These are phyloP conservation scores for Pemphredon lugubris DNA, from an alignment of 2,888 invertebrate genomes.

Conservation along the genomic window DNA sequence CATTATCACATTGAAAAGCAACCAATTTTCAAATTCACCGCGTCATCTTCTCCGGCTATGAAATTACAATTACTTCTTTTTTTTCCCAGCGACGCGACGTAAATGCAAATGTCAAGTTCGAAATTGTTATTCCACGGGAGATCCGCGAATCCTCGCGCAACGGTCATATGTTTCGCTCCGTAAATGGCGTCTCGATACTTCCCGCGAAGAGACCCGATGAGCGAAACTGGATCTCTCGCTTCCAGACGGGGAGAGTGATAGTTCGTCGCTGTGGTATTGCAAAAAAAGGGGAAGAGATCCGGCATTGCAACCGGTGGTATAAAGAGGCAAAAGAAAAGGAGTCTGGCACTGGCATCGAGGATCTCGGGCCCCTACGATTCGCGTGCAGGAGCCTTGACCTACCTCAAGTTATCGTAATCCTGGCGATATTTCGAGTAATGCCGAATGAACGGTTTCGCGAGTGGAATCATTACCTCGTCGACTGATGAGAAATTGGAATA, in stretches of 20 bases:
- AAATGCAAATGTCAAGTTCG: too few species aligned
- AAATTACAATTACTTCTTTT: too few species aligned
- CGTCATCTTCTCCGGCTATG: too few species aligned
- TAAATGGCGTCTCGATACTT: constrained; percentile 54
- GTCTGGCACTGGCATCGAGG: constrained; percentile 18
- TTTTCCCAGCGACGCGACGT: too few species aligned
- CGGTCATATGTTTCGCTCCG: constrained; percentile 47
- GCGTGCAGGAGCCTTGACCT: constrained; percentile 41
- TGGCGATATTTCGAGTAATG: constrained; percentile 13
- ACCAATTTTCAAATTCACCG: too few species aligned
- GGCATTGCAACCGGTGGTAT: constrained; percentile 36
- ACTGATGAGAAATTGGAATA: too few species aligned
- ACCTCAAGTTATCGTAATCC: constrained; percentile 45
- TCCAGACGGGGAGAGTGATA: constrained; percentile 65
- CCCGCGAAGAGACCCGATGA: constrained; percentile 30
- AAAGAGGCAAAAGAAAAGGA: constrained; percentile 19
- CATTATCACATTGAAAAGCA: too few species aligned
- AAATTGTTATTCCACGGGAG: constrained; percentile 2
- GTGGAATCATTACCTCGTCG: too few species aligned
- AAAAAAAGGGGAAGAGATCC: constrained; percentile 43
- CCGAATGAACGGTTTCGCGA: too few species aligned
- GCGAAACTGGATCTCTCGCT: constrained; percentile 63
- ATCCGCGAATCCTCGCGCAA: constrained; percentile 14
- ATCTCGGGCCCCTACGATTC: constrained; percentile 31
- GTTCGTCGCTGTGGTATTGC: constrained; percentile 44